A percentile compares a stretch with the other conserved stretches of the same genome.
These are phyloP conservation scores for Doris montereyensis DNA, from an alignment of 2,888 invertebrate genomes.

Conservation along the genomic window DNA sequence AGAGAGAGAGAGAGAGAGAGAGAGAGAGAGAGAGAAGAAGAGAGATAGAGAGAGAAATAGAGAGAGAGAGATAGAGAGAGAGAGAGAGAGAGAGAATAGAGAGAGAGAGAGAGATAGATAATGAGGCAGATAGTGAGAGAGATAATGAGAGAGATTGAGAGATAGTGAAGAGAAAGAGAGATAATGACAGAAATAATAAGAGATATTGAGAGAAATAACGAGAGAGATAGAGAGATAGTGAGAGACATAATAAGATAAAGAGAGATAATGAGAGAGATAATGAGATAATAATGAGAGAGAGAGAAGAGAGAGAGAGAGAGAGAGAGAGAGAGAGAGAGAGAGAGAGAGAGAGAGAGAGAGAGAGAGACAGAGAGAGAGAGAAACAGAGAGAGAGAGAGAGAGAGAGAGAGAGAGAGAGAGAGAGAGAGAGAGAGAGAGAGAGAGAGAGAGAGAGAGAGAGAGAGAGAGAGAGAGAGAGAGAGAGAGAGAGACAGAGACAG, in stretches of 20 bases:
- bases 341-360: conserved; percentile 13
- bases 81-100: neutral
- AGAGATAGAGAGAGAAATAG: neutral
- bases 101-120: neutral
- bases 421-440: neutral
- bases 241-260: neutral
- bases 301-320: neutral
- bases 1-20: conserved; percentile 4
- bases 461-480: conserved; percentile 18
- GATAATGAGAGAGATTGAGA: neutral
- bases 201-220: neutral
- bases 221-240: neutral
- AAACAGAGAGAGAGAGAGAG: conserved; percentile 3
- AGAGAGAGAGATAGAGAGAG: neutral
- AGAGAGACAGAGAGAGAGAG: neutral
- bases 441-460: neutral
- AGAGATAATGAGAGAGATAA: neutral
- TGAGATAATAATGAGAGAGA: neutral
- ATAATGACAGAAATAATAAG: no score
- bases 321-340: neutral
- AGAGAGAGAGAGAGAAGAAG: neutral
- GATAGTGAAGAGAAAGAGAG: neutral
- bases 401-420: neutral
- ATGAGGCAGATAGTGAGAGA: neutral
- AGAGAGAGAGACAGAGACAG: conserved; percentile 14